Percentiles rank a stretch among this genome's conserved stretches.
phyloP scores from a whole-genome alignment of 2,113 vertebrate species.

The Ophiodon elongatus region DNA sequence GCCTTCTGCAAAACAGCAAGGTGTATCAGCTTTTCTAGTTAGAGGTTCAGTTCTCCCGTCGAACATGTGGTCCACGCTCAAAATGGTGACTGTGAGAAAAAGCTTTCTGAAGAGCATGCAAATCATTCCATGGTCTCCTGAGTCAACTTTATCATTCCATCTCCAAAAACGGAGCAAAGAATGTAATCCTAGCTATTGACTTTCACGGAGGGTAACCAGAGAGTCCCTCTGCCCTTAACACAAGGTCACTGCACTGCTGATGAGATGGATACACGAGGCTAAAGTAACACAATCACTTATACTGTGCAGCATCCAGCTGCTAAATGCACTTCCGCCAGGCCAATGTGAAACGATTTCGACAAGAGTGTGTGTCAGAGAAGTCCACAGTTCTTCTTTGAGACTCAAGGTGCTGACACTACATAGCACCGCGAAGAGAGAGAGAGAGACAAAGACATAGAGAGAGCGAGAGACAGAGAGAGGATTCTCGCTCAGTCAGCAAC shows the following conservation, averaged over 20 bases:
- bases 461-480: constrained; percentile 5
- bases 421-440: constrained; percentile 24
- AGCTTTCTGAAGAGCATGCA: not conserved
- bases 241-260: constrained; percentile 75
- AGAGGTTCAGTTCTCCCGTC: not conserved
- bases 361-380: constrained; percentile 48
- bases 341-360: constrained; percentile 59
- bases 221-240: constrained; percentile 62
- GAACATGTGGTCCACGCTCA: not conserved
- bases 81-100: not conserved
- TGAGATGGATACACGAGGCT: constrained; percentile 55
- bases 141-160: constrained; percentile 45
- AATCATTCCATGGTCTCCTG: constrained; percentile 8
- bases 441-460: constrained; percentile 5
- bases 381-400: constrained; percentile 56
- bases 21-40: not conserved
- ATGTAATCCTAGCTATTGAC: constrained; percentile 51
- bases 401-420: constrained; percentile 64
- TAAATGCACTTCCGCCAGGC: constrained; percentile 52
- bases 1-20: not conserved
- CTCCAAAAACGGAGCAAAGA: constrained; percentile 46
- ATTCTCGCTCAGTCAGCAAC: constrained; percentile 79
- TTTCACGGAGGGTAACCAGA: constrained; percentile 64
- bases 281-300: constrained; percentile 62
- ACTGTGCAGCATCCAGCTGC: constrained; percentile 55